These are phyloP conservation scores for Proterorhinus semilunaris DNA, from an alignment of 2,113 vertebrate species.

Conservation along the genomic window DNA sequence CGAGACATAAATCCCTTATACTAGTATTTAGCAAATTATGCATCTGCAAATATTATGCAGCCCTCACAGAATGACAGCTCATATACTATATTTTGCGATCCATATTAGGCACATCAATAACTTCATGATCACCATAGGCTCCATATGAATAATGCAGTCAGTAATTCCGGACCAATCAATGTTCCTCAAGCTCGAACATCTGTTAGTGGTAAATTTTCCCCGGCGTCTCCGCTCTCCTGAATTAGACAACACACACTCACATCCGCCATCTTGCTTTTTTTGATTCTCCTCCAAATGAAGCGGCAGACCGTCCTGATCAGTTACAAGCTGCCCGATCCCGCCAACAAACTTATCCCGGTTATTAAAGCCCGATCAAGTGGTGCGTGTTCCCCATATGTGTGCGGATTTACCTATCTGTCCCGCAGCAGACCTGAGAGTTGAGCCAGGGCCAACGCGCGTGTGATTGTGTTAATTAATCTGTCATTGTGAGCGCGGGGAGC, in stretches of 20 bases:
- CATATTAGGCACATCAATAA: conserved; percentile 74
- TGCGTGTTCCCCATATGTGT: conserved; percentile 89
- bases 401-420: conserved; percentile 98
- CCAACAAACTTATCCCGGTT: conserved; percentile 80
- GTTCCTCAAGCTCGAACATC: conserved; percentile 77
- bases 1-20: too few species aligned
- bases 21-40: conserved; percentile 35
- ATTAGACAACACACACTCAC: conserved; percentile 69
- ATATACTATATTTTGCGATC: conserved; percentile 71
- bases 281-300: conserved; percentile 43
- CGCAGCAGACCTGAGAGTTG: conserved; percentile 94
- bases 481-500: conserved; percentile 95
- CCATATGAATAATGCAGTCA: conserved; percentile 74
- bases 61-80: conserved; percentile 57
- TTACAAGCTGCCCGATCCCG: conserved; percentile 48
- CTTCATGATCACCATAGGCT: conserved; percentile 74
- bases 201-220: conserved; percentile 74
- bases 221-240: conserved; percentile 73
- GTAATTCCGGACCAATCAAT: conserved; percentile 78
- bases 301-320: conserved; percentile 70
- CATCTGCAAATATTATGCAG: conserved; percentile 45
- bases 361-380: conserved; percentile 84
- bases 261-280: conserved; percentile 29
- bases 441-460: conserved; percentile 91
- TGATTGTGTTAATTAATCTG: conserved; percentile 99